Evolutionary conservation across 2,797 vertebrate species (phyloP), one percentile per base, ranked within the genome.

Genomic region (Cirrhinus mrigala): DNA sequence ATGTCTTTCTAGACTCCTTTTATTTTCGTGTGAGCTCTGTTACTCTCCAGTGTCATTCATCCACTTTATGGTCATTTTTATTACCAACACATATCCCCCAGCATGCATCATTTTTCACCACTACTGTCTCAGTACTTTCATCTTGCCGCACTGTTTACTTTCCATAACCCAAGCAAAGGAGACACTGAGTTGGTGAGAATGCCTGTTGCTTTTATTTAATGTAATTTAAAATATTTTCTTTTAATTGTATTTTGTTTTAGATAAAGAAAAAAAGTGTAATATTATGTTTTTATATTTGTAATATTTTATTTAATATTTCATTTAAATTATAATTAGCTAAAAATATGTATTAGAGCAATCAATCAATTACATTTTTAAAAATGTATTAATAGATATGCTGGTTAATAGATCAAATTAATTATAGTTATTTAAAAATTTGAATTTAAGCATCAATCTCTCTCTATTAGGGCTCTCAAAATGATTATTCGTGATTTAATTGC

Each of bases 61-160:
- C 83, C 83, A 83, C 80, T 90, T 91, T 91, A 90, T 91, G 83
- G 89, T 68, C 68, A 79, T 87, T 91, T 91, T 91, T 91, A 90
- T 91, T 91, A 88, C 77, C 77, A 89, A 89, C 88, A 89, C 89
- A 90, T 87, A 90, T 90, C 89, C 86, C 76, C 77, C 83, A 90
- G 88, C 86, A 83, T 88, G 88, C 83, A 76, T 91, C 89, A 89
- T 90, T 88, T 86, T 88, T 90, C 87, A 88, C 84, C 24, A 70
- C 56, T 83, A 75, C 85, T 73, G 89, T 88, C 87, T 90, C 74
- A 79, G 80, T 27, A 33, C 78, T 81, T 74, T 29, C 18, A 37
- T 70, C 76, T 83, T 27, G 48, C 44, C 11, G 16, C 58, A 74
- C 83, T 85, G 89, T 91, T 91, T 89, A 90, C 81, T 83, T 89